Conservation (phyloP, 2,113 vertebrate species). For the Cervus canadensis region DNA sequence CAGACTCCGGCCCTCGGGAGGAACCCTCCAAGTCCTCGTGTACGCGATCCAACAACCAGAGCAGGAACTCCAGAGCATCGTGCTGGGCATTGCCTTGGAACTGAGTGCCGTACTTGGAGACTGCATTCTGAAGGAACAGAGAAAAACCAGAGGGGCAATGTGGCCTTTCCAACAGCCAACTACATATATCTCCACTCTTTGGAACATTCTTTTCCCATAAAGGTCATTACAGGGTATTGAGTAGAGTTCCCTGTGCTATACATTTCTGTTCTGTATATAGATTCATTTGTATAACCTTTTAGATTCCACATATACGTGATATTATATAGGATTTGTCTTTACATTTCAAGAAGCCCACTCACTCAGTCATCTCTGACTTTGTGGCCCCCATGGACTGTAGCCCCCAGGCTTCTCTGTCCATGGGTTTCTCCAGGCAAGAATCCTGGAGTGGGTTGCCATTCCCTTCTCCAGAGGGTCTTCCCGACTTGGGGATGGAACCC, state of each 20-base stretch:
- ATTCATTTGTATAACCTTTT: not conserved
- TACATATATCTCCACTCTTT: not conserved
- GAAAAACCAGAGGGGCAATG: not conserved
- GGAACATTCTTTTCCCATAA: not conserved
- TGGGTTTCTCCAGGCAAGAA: not conserved
- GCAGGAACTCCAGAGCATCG: slow-evolving; percentile 94
- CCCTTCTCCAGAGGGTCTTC: not conserved
- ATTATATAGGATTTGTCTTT: not conserved
- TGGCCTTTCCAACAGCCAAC: not conserved
- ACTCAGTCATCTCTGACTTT: not conserved
- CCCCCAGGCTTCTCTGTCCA: not conserved
- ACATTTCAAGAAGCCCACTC: not conserved
- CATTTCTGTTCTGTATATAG: not conserved
- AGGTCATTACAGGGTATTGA: not conserved
- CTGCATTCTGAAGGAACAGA: slow-evolving; percentile 83
- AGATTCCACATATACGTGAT: not conserved
- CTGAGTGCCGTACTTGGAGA: slow-evolving; percentile 92
- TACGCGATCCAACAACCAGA: slow-evolving; percentile 94
- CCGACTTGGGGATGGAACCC: not conserved
- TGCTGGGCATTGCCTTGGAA: slow-evolving; percentile 95
- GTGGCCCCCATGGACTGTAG: not conserved
- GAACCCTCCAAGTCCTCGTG: slow-evolving; percentile 89
- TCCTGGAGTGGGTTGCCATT: not conserved
- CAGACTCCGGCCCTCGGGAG: slow-evolving; percentile 60
- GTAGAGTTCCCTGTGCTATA: not conserved